These are phyloP conservation scores for Drosophila aldrichi DNA, from an alignment of 2,888 invertebrate species.

Conservation along the genomic window DNA sequence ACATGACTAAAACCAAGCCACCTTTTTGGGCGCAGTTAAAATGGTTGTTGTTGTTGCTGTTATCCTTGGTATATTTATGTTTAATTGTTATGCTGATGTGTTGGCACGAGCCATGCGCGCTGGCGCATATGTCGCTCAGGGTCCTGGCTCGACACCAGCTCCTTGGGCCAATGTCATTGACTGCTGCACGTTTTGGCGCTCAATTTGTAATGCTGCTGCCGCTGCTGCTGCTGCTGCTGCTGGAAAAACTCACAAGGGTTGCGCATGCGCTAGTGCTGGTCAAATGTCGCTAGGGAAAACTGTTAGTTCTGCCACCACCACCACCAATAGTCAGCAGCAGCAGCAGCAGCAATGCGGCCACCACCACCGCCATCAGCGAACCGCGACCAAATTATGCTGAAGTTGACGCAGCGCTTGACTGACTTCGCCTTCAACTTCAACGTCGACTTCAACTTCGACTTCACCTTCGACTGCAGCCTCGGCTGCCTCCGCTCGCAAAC, in stretches of 20 bases:
- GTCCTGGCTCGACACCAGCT: constrained; percentile 18
- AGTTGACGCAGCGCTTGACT: constrained; percentile 71
- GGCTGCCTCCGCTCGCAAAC: constrained; percentile 46
- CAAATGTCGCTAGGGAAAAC: constrained; percentile 66
- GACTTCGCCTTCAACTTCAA: constrained; percentile 51
- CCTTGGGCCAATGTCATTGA: constrained; percentile 63
- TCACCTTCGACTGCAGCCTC: constrained; percentile 13
- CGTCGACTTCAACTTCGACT: constrained; percentile 24
- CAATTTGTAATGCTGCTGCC: constrained; percentile 46
- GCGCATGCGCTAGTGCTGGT: constrained; percentile 24
- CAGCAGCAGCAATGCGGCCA: neutral
- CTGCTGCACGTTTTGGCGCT: constrained; percentile 70
- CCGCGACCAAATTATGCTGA: constrained; percentile 76
- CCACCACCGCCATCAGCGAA: constrained; percentile 54
- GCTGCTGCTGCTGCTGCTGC: constrained; percentile 29
- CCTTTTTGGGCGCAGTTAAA: constrained; percentile 29
- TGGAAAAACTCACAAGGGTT: constrained; percentile 74
- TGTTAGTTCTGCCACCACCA: constrained; percentile 65
- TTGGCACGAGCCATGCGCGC: constrained; percentile 65
- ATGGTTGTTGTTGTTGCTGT: constrained; percentile 34
- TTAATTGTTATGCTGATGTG: constrained; percentile 75
- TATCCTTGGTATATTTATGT: constrained; percentile 69
- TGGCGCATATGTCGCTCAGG: constrained; percentile 64
- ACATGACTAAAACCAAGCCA: constrained; percentile 49
- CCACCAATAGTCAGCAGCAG: constrained; percentile 7